These are phyloP conservation scores for Linyphia triangularis DNA, from an alignment of 2,888 invertebrate species.

Conservation along the genomic window DNA sequence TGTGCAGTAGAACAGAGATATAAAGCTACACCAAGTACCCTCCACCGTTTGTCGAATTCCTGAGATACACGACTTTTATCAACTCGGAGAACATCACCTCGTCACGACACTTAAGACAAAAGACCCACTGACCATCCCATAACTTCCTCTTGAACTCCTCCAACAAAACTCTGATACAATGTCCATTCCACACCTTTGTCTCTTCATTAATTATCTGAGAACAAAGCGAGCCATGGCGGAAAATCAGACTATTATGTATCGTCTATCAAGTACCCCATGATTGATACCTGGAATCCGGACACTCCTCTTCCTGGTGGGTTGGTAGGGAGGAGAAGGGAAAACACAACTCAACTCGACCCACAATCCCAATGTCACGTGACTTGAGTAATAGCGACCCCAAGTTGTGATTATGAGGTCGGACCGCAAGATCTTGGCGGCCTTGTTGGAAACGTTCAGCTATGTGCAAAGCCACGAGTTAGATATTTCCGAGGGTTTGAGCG, in stretches of 20 bases:
- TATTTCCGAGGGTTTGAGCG: background rate
- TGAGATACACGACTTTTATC: no score
- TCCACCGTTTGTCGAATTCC: no score
- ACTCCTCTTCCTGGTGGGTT: background rate
- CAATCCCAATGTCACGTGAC: background rate
- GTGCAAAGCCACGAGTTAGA: background rate
- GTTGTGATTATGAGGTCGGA: slow-evolving; percentile 13
- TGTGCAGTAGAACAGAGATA: no score
- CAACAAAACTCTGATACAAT: background rate
- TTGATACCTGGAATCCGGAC: slow-evolving; percentile 4
- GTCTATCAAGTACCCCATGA: slow-evolving; percentile 8
- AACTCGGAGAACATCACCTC: no score
- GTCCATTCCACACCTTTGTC: background rate
- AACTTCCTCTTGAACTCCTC: background rate
- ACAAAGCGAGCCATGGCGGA: background rate
- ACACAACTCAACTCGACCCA: slow-evolving; percentile 25
- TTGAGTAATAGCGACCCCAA: slow-evolving; percentile 20
- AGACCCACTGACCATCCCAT: background rate
- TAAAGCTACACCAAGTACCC: no score
- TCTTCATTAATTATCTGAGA: background rate
- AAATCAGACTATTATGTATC: slow-evolving; percentile 17
- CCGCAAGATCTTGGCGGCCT: no score
- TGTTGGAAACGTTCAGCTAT: background rate
- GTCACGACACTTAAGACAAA: background rate
- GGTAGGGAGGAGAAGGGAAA: background rate